Conservation (phyloP, 2,888 invertebrate species). For the Agrochola macilenta region DNA sequence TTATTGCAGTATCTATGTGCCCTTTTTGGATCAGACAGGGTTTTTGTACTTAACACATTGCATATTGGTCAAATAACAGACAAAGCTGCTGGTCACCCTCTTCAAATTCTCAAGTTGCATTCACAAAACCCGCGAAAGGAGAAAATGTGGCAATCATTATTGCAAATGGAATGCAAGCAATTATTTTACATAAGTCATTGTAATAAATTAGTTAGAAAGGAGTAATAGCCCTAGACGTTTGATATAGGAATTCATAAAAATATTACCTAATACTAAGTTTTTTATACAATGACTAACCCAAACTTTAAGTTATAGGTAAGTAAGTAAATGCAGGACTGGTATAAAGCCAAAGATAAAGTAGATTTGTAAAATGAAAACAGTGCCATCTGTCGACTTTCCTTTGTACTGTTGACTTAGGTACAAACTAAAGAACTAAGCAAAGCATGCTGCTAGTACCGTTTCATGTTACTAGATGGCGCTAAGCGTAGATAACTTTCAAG, state of each 20-base stretch:
- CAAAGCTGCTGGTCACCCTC: no score
- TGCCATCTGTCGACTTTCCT: background rate
- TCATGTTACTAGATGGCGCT: constrained; percentile 1
- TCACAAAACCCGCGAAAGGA: background rate
- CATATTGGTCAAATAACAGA: no score
- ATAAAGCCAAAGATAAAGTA: background rate
- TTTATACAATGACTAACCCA: no score
- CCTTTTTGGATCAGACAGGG: no score
- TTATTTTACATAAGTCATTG: no score
- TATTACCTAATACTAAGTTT: background rate
- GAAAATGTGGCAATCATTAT: background rate
- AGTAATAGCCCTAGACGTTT: background rate
- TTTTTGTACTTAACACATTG: no score
- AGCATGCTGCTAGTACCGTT: background rate
- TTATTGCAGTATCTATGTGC: no score
- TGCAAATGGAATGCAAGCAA: no score
- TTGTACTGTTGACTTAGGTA: background rate
- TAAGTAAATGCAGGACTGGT: background rate
- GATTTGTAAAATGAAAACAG: background rate
- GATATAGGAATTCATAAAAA: background rate
- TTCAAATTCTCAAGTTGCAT: background rate
- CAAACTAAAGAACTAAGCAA: background rate
- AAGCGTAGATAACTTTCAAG: no score
- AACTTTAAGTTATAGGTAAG: background rate
- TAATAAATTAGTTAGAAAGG: background rate